Evolutionary conservation across 2,797 vertebrate species (phyloP), one percentile per base, ranked within the genome.

Genomic region (Gymnoscopelus braueri): DNA sequence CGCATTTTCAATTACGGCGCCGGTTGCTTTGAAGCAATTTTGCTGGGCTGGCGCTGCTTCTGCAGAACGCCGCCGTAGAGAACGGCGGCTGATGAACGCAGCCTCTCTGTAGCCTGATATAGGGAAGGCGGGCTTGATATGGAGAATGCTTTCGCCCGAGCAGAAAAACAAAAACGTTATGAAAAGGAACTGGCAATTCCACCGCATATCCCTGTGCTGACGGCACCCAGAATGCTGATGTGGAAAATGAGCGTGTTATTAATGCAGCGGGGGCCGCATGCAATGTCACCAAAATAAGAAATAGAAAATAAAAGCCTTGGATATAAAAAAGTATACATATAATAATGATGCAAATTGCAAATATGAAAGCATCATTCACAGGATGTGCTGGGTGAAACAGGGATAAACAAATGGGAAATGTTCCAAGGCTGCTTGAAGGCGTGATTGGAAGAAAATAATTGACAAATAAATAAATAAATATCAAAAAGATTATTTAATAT

Each of bases 1-100:
- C 10, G 9, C 29, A 69, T 79, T 84, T 86, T 74, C 58, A 79
- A 60, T 80, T 80, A 77, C 0, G 13, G 7, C 47, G 13, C 51
- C 32, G 54, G 57, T 52, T 63, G 29, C 60, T 82, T 79, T 67
- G 73, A 79, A 79, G 75, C 23, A 2, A 23, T 60, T 76, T 65
- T 69, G 66, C 35, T 52, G 23, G 19, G 56, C 59, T 72, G 29
- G 53, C 71, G 55, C 74, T 65, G n/a, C 54, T 75, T 73, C 65
- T 60, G n/a, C 14, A 76, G 44, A 54, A 39, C 79, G 71, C 29
- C 59, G 50, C 63, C 57, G 32, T 4, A 4, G 32, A 44, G 39
- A 44, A 8, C 13, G 49, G 68, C 55, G 69, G 71, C 55, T 44
- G 56, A 48, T 62, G 56, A 73, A 19, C 5, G 48, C 15, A 19